Conservation (phyloP, 1,140 invertebrate species). For the Aphelinus atriplicis region DNA sequence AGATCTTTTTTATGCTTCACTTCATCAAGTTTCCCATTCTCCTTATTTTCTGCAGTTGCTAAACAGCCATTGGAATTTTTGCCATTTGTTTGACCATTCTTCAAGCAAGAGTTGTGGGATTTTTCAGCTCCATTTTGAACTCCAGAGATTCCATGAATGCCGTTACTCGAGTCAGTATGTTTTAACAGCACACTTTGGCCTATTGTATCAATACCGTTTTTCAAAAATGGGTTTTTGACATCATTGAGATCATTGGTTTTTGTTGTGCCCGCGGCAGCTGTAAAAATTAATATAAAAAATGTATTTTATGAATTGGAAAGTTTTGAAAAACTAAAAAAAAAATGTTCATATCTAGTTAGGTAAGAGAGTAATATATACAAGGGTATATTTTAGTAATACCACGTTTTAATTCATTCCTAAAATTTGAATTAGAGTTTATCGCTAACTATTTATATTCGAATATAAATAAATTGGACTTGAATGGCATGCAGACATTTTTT, state of each 20-base stretch:
- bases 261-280: constrained; percentile 8
- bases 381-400: background rate
- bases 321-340: background rate
- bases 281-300: background rate
- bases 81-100: constrained; percentile 5
- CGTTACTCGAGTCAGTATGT: constrained; percentile 18
- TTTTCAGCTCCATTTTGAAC: constrained; percentile 19
- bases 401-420: background rate
- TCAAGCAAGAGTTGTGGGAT: background rate
- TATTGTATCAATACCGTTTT: constrained; percentile 24
- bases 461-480: background rate
- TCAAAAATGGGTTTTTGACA: constrained; percentile 17
- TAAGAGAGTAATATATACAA: too few species aligned
- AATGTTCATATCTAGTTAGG: too few species aligned
- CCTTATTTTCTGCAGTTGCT: background rate
- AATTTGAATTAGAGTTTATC: background rate
- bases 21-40: constrained; percentile 9
- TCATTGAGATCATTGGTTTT: constrained; percentile 17
- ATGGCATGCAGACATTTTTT: too few species aligned
- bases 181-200: constrained; percentile 19
- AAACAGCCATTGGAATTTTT: constrained; percentile 10
- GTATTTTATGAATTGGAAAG: background rate
- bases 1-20: constrained; percentile 19
- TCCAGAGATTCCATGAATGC: background rate
- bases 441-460: background rate